Evolutionary conservation across 2,888 invertebrate genomes (phyloP).

Genomic region (Meteorus cinctellus): DNA sequence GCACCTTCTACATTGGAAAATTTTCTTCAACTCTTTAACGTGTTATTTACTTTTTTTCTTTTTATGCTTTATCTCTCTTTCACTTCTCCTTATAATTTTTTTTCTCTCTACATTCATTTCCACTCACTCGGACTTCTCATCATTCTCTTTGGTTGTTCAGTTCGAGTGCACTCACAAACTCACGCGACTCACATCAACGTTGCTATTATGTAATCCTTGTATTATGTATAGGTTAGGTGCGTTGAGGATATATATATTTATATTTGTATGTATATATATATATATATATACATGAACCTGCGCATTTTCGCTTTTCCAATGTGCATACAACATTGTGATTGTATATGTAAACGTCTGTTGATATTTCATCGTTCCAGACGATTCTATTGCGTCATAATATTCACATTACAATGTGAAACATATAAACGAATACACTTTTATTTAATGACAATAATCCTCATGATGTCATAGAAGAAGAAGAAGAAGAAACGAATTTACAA

Average conservation of each 20-base stretch:
- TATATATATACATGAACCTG: background rate
- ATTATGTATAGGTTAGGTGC: background rate
- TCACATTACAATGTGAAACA: background rate
- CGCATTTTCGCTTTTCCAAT: conserved; percentile 10
- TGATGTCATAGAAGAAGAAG: background rate
- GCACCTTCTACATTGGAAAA: background rate
- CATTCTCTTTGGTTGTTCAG: background rate
- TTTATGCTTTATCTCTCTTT: background rate
- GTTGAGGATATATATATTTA: background rate
- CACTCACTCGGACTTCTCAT: background rate
- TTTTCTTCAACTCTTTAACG: background rate
- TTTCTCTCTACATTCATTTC: background rate
- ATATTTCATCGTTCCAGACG: background rate
- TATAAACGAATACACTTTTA: background rate
- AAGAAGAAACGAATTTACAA: background rate
- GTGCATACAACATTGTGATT: background rate
- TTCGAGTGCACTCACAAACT: conserved; percentile 20
- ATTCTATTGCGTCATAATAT: background rate
- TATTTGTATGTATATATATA: background rate
- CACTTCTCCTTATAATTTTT: background rate
- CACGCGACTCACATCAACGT: conserved; percentile 7
- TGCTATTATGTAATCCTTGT: conserved; percentile 1
- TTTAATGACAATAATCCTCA: background rate
- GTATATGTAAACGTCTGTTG: background rate
- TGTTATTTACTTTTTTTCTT: background rate